Percentiles rank a stretch among this genome's conserved stretches.
Conservation (phyloP, 2,888 invertebrate genomes). For the Panopea generosa region DNA sequence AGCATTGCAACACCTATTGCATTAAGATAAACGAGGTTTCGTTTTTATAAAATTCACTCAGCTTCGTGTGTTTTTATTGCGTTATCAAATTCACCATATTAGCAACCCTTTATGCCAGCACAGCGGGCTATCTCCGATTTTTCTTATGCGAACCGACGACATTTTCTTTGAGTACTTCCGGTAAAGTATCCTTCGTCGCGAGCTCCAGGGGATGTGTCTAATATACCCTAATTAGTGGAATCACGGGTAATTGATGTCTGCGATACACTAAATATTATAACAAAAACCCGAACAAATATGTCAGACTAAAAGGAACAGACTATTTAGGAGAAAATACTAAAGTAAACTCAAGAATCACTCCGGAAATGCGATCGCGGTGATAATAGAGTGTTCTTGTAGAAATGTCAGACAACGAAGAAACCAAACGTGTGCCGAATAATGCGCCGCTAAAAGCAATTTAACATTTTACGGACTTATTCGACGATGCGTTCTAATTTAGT, state of each 20-base stretch:
- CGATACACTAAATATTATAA: constrained; percentile 1
- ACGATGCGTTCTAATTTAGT: constrained; percentile 4
- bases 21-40: no score
- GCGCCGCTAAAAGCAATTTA: constrained; percentile 1
- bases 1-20: no score
- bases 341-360: constrained; percentile 34
- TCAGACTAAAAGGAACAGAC: constrained; percentile 29
- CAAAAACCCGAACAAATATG: constrained; percentile 16
- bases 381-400: constrained; percentile 1
- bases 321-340: constrained; percentile 27
- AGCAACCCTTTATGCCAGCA: no score
- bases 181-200: neutral
- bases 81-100: no score
- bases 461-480: neutral
- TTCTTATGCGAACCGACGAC: no score
- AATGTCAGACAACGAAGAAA: neutral
- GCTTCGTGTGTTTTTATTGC: no score
- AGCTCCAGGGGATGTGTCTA: neutral
- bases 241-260: constrained; percentile 25
- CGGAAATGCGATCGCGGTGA: constrained; percentile 21
- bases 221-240: constrained; percentile 24
- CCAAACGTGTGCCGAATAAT: constrained; percentile 3
- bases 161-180: no score
- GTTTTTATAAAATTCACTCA: no score
- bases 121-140: no score